These are phyloP conservation scores for Spondyliosoma cantharus DNA, from an alignment of 2,797 vertebrate species.

Conservation along the genomic window DNA sequence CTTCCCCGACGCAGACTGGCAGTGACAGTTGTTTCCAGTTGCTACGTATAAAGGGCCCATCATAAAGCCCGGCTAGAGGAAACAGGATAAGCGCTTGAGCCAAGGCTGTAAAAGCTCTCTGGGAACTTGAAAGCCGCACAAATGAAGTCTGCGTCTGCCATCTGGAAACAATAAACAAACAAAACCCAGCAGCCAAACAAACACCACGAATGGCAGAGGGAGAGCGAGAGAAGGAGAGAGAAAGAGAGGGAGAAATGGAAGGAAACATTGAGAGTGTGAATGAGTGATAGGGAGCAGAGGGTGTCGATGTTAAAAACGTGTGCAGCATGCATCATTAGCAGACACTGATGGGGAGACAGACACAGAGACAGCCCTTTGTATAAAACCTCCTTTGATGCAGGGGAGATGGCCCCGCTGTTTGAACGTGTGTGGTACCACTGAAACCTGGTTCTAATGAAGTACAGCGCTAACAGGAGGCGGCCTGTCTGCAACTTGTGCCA, in stretches of 20 bases:
- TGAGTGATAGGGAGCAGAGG: constrained; percentile 69
- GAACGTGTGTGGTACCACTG: constrained; percentile 78
- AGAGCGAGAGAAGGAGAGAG: constrained; percentile 22
- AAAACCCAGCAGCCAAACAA: constrained; percentile 87
- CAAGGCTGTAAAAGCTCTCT: constrained; percentile 88
- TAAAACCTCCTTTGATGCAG: constrained; percentile 74
- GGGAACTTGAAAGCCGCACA: constrained; percentile 89
- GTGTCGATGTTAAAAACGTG: constrained; percentile 76
- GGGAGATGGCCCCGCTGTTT: constrained; percentile 76
- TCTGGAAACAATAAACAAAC: constrained; percentile 92
- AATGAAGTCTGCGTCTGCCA: constrained; percentile 88
- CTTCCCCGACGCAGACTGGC: constrained; percentile 69
- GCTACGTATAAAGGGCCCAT: constrained; percentile 82
- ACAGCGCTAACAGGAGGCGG: constrained; percentile 78
- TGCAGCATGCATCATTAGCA: constrained; percentile 80
- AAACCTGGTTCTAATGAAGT: constrained; percentile 86
- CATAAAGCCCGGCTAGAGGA: constrained; percentile 86
- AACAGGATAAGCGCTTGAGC: constrained; percentile 88
- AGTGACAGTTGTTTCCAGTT: constrained; percentile 86
- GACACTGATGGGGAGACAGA: constrained; percentile 78
- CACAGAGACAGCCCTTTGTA: constrained; percentile 75
- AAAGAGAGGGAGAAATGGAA: constrained; percentile 40
- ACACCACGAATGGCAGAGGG: constrained; percentile 66
- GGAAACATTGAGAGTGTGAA: constrained; percentile 62
- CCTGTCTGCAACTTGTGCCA: constrained; percentile 73